Base-by-base conservation (phyloP, 2,113 vertebrate species). In the Macquaria australasica region DNA sequence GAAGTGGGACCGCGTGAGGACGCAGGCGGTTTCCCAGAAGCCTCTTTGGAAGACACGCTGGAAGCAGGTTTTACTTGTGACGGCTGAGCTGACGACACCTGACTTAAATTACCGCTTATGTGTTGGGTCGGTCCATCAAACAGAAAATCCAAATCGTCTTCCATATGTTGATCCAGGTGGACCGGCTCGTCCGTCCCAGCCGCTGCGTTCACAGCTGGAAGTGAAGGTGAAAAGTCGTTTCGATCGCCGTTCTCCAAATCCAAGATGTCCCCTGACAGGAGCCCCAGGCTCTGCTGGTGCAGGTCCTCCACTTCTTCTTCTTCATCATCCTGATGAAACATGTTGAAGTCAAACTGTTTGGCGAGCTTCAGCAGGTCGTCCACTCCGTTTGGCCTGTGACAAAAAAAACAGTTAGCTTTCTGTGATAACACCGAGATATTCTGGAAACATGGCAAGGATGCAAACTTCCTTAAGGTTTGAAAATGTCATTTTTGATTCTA, bases 311-410 rank as follows among this genome's bases (percentile, higher is more conserved):
- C 79, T 85, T 16, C 75, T 79, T 84, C 79, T 83, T 95, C 85
- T 63, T 95, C 92, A 56, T 96, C 96, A 56, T 96, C 96, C 34
- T 92, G 90, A 51, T 91, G 95, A 51, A 96, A 95, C 92, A 98
- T 95, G 90, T 97, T 98, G 92, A 96, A 96, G 94, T 99, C 98
- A 88, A 99, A 98, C 88, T 97, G 96, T 55, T 95, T 95, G 77
- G 98, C 98, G 78, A 99, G 91, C 79, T 97, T 97, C 96, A 98
- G 96, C 60, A 99, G 95, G 43, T 97, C 96, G 25, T 98, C 97
- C 67, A 97, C 97, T 0, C 86, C 90, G 86, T 89, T 96, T 39
- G 89, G 93, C 43, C 95, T 96, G 84, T 18, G 16, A n/a, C 18
- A 31, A 41, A 56, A 59, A 6, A 37, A 68, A 63, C 0, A 34